A percentile compares a stretch with the other conserved stretches of the same genome.
Conservation (phyloP, 2,113 vertebrate genomes). For the Fulica atra region DNA sequence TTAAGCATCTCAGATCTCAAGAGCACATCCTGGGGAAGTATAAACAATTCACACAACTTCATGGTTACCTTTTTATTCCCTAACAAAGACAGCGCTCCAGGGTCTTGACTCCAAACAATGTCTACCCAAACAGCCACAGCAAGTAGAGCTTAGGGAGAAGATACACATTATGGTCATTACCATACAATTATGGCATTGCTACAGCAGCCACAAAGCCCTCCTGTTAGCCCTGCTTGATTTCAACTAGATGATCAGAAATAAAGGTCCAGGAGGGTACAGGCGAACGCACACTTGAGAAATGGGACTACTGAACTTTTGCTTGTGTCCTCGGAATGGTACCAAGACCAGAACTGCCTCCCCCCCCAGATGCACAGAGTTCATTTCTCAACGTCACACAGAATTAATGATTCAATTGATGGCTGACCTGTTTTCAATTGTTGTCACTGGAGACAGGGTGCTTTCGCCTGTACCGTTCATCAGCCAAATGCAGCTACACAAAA, state of each 20-base stretch:
- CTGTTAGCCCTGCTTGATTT: not conserved
- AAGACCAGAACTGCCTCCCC: not conserved
- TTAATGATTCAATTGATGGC: fast-evolving
- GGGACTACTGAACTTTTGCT: not conserved
- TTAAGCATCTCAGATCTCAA: fast-evolving
- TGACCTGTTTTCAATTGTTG: not conserved
- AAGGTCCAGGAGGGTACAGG: not conserved
- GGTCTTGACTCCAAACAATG: not conserved
- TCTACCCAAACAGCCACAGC: too few relatives aligned
- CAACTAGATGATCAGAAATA: not conserved
- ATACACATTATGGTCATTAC: not conserved
- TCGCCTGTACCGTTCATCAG: not conserved
- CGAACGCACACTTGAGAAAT: fast-evolving
- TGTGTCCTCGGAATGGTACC: not conserved
- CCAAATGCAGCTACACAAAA: not conserved
- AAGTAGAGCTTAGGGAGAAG: not conserved
- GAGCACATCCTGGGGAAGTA: fast-evolving
- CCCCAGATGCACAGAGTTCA: not conserved
- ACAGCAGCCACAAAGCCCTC: not conserved
- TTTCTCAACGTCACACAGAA: not conserved
- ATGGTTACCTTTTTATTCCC: fast-evolving
- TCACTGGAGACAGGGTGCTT: not conserved
- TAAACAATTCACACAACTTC: not conserved
- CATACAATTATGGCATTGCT: not conserved
- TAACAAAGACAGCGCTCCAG: not conserved